Evolutionary conservation across 2,888 invertebrate genomes (phyloP), one percentile per base, ranked within the genome.

Genomic region (Amphipoea oculea): DNA sequence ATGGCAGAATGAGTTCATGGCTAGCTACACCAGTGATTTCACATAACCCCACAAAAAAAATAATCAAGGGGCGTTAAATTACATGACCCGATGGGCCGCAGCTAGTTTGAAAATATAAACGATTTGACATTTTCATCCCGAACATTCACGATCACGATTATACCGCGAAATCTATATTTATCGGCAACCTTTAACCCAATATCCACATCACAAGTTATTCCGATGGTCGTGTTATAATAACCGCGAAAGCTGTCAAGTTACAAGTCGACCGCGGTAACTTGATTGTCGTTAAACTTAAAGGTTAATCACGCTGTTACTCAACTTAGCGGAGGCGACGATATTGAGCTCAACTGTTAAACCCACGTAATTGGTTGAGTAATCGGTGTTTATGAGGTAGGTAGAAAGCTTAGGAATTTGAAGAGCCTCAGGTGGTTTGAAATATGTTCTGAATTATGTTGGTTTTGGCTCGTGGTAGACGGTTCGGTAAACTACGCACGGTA

Each of bases 281-380:
- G 78, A 85, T 82, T 76, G 71, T 79, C 70, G 80, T 81, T 83
- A 76, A 81, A 86, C 73, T 87, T 78, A 82, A 79, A 74, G 73
- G 85, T 73, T 82, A 86, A 84, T 82, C 63, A 73, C 70, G 69
- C 48, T 65, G 73, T 45, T 77, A 68, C n/a, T 65, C 29, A 72
- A 81, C 63, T 40, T 11, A 17, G 57, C 42, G 74, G 62, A 62
- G 57, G 78, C 57, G 81, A 48, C 2, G 40, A 23, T 54, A 71
- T 62, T 67, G 23, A 14, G 71, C 78, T 36, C 54, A 62, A 51
- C 45, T 63, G 14, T 40, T 63, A 60, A 62, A 29, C 57, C 67
- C 14, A 51, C 73, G 70, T 74, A 74, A 75, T 74, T 72, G 57
- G 57, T 51, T 66, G 66, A 66, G n/a, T 63, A 66, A 73, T 79